These are phyloP conservation scores for Hipparchia sbordonii DNA, from an alignment of 2,888 invertebrate species.

Conservation along the genomic window DNA sequence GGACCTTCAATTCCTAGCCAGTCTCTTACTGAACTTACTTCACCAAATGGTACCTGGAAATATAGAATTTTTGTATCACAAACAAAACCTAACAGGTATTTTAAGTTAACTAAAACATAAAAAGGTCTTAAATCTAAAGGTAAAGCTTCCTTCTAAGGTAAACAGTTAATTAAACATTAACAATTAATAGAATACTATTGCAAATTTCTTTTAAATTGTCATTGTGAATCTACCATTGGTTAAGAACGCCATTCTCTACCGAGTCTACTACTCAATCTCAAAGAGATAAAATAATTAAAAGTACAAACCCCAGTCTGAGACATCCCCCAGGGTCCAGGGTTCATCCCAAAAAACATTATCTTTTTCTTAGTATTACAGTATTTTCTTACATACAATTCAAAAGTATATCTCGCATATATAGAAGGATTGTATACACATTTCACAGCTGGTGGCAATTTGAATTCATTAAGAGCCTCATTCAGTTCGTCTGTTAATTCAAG, in stretches of 20 bases:
- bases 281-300: neutral
- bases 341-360: slow-evolving; percentile 95
- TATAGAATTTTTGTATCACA: neutral
- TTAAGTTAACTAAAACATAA: too few relatives aligned
- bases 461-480: slow-evolving; percentile 68
- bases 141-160: too few relatives aligned
- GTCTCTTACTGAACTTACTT: slow-evolving; percentile 88
- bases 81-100: neutral
- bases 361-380: slow-evolving; percentile 86
- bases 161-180: too few relatives aligned
- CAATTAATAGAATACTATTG: too few relatives aligned
- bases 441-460: slow-evolving; percentile 81
- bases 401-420: slow-evolving; percentile 91
- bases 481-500: slow-evolving; percentile 64
- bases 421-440: slow-evolving; percentile 92
- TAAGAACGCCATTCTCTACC: too few relatives aligned
- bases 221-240: too few relatives aligned
- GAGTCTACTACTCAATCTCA: too few relatives aligned
- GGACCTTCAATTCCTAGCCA: slow-evolving; percentile 89
- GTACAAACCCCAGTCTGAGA: slow-evolving; percentile 92
- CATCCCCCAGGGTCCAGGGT: slow-evolving; percentile 99
- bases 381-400: slow-evolving; percentile 88
- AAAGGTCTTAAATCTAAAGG: too few relatives aligned
- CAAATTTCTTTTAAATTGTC: too few relatives aligned
- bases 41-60: slow-evolving; percentile 93